Evolutionary conservation across 1,140 invertebrate species (phyloP).

Genomic region (Chrysomallon squamiferum): DNA sequence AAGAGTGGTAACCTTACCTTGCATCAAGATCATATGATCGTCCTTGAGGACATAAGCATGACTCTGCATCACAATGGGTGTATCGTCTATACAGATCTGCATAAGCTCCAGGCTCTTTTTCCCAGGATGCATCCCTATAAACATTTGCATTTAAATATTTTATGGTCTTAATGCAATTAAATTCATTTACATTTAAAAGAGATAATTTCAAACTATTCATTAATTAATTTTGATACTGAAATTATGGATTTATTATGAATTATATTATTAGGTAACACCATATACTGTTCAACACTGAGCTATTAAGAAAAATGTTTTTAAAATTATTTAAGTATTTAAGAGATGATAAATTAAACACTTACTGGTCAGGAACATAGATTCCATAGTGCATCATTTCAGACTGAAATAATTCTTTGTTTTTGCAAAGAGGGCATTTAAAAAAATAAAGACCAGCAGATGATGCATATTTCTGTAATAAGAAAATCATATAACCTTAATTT

Average conservation of each 20-base stretch:
- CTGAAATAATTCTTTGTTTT: slow-evolving; percentile 70
- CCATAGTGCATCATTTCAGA: slow-evolving; percentile 70
- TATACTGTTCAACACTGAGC: too few relatives aligned
- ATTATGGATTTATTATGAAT: too few relatives aligned
- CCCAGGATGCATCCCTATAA: slow-evolving; percentile 75
- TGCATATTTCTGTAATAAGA: slow-evolving; percentile 67
- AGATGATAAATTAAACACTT: slow-evolving; percentile 22
- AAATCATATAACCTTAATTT: slow-evolving; percentile 5
- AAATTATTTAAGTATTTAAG: too few relatives aligned
- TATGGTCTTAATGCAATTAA: not conserved
- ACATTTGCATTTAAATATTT: not conserved
- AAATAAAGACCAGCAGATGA: slow-evolving; percentile 71
- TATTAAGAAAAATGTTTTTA: too few relatives aligned
- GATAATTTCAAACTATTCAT: too few relatives aligned
- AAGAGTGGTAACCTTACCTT: too few relatives aligned
- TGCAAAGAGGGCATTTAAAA: slow-evolving; percentile 75
- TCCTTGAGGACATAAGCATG: slow-evolving; percentile 70
- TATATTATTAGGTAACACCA: too few relatives aligned
- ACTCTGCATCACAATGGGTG: slow-evolving; percentile 68
- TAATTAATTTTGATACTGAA: too few relatives aligned
- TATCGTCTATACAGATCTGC: slow-evolving; percentile 70
- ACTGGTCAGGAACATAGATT: slow-evolving; percentile 70
- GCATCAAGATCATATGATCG: slow-evolving; percentile 65
- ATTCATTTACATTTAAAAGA: too few relatives aligned
- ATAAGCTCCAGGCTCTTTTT: slow-evolving; percentile 72